Conservation (phyloP, 2,797 vertebrate genomes). For the Malacoraja senta region DNA sequence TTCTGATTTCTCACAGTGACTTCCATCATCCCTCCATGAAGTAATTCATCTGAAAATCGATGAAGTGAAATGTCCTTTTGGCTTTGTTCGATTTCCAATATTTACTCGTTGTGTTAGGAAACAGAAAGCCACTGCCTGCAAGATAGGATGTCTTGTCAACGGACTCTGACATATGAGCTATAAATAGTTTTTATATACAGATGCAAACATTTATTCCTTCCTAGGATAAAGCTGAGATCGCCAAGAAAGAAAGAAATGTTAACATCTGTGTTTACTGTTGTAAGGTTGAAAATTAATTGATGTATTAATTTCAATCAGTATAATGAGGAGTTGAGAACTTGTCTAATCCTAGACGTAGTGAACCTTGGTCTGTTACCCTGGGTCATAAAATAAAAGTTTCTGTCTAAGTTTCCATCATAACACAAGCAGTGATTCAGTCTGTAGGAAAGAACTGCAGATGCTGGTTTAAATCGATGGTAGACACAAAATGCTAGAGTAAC, state of each 20-base stretch:
- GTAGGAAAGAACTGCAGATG: too few species aligned
- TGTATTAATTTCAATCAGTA: background rate
- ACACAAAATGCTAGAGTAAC: too few species aligned
- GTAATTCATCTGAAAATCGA: background rate
- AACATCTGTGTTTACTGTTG: conserved; percentile 28
- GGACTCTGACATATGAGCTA: background rate
- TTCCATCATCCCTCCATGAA: background rate
- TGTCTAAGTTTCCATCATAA: background rate
- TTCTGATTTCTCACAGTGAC: background rate
- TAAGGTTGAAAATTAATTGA: background rate
- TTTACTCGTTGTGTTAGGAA: background rate
- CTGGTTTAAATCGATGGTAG: too few species aligned
- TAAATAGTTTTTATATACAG: background rate
- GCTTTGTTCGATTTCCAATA: background rate
- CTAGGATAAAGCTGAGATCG: background rate
- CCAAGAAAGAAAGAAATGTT: background rate
- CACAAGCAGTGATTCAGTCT: background rate
- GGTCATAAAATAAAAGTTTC: background rate
- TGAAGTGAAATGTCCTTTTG: background rate
- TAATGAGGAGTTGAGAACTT: background rate
- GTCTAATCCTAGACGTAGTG: background rate
- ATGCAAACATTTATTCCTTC: conserved; percentile 34
- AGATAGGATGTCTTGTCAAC: background rate
- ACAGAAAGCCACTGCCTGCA: background rate
- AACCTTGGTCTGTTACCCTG: background rate